Evolutionary conservation across 2,113 vertebrate species (phyloP), one percentile per base, ranked within the genome.

Genomic region (Pterophyllum scalare): DNA sequence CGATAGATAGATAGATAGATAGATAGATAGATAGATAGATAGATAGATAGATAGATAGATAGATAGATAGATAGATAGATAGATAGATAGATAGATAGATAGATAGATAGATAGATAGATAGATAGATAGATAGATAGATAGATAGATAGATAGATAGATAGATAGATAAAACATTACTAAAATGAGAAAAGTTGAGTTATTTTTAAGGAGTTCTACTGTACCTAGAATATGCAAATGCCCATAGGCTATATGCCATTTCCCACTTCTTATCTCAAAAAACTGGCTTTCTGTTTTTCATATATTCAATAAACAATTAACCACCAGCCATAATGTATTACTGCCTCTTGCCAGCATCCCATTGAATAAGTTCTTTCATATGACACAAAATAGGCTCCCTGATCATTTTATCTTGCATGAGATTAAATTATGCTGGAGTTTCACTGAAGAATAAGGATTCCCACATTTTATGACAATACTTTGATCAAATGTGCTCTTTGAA

Each of bases 401-500:
- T 93, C 85, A 62, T 67, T 64, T 57, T 22, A 77, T 75, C 46
- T 57, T 20, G 72, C 52, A 26, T 81, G 72, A 79, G 76, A 79
- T 84, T 77, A 85, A 86, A 84, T 85, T 79, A 88, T 76, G 77
- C 75, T 2, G 2, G 75, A 86, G 57, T 67, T 85, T 76, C 72
- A 79, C 61, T 77, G 78, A 86, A 64, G 77, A 61, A 56, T 40
- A 31, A 80, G 67, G 35, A 85, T 90, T 62, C 59, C 77, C 61
- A 24, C 62, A 81, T 87, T 81, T 38, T 80, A 28, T 86, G 86
- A 83, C 90, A 86, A 79, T 75, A 78, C 91, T 93, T 93, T 94
- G 91, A 93, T 94, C 87, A 86, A 81, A 90, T 54, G 64, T 90
- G 86, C 87, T 78, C 90, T 93, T 94, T 91, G 91, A 94, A 90